Conservation (phyloP, 1,140 invertebrate species). For the Musca domestica region DNA sequence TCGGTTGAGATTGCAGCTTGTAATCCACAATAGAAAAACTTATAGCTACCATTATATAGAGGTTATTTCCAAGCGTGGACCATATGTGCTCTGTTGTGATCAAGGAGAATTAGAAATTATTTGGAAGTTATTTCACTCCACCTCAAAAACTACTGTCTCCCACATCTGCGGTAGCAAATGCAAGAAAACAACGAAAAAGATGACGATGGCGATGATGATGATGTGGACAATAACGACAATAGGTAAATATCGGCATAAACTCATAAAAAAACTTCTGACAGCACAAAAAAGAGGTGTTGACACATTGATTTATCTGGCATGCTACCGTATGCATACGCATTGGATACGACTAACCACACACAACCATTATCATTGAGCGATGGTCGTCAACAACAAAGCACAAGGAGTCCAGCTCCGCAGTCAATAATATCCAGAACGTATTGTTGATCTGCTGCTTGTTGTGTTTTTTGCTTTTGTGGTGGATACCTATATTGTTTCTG, state of each 20-base stretch:
- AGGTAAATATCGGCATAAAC: conserved; percentile 51
- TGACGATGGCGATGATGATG: neutral
- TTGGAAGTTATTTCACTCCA: too few relatives aligned
- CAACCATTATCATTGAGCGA: neutral
- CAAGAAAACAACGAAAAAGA: neutral
- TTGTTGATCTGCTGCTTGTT: too few relatives aligned
- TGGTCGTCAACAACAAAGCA: neutral
- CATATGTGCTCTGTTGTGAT: too few relatives aligned
- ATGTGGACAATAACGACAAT: conserved; percentile 36
- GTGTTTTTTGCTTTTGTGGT: too few relatives aligned
- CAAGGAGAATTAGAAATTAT: too few relatives aligned
- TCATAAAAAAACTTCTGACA: conserved; percentile 45
- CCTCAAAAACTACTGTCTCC: neutral
- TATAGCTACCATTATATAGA: too few relatives aligned
- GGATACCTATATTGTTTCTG: neutral
- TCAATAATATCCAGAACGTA: conserved; percentile 8
- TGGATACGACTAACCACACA: conserved; percentile 1
- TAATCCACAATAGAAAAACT: too few relatives aligned
- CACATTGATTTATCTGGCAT: conserved; percentile 55
- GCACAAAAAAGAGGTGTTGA: conserved; percentile 55
- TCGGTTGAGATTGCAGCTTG: too few relatives aligned
- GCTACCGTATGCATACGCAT: conserved; percentile 44
- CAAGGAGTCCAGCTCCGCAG: neutral
- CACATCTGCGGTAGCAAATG: neutral
- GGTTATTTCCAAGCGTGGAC: too few relatives aligned